Percentiles rank a stretch among this genome's conserved stretches.
Evolutionary conservation across 35 echinoderm and acorn worm genomes (phyloP).

Genomic region (Apostichopus californicus): DNA sequence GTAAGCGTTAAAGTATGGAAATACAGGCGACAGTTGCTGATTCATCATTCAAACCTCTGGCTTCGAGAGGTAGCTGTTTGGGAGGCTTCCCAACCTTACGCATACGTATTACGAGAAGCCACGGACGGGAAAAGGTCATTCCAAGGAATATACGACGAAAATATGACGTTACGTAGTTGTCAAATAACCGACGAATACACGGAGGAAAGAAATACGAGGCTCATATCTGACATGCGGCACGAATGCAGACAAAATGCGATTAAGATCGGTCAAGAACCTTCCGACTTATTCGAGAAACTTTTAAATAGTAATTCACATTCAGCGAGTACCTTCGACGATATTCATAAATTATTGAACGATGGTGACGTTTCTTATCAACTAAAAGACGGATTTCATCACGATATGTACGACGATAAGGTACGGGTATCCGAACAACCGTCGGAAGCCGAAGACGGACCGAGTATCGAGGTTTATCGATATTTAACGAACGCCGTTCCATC

Average conservation of each 20-base stretch:
- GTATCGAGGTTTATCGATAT: conserved; percentile 14
- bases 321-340: conserved; percentile 15
- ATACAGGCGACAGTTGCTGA: conserved; percentile 21
- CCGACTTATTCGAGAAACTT: not conserved
- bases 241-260: not conserved
- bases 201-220: not conserved
- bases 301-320: not conserved
- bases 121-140: not conserved
- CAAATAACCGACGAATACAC: conserved; percentile 9
- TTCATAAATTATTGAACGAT: not conserved
- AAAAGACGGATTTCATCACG: not conserved
- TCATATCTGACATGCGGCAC: conserved; percentile 24
- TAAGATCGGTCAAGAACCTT: not conserved
- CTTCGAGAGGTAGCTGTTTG: conserved; percentile 47
- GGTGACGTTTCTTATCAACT: not conserved
- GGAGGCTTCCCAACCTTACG: conserved; percentile 17
- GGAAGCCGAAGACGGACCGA: conserved; percentile 27
- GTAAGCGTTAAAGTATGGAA: conserved; percentile 25
- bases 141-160: conserved; percentile 38
- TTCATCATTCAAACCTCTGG: conserved; percentile 22
- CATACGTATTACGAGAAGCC: conserved; percentile 10
- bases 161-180: conserved; percentile 25
- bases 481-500: not conserved
- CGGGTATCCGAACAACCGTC: not conserved
- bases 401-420: not conserved